Conservation (phyloP, 2,797 vertebrate species). For the Chromis chromis region DNA sequence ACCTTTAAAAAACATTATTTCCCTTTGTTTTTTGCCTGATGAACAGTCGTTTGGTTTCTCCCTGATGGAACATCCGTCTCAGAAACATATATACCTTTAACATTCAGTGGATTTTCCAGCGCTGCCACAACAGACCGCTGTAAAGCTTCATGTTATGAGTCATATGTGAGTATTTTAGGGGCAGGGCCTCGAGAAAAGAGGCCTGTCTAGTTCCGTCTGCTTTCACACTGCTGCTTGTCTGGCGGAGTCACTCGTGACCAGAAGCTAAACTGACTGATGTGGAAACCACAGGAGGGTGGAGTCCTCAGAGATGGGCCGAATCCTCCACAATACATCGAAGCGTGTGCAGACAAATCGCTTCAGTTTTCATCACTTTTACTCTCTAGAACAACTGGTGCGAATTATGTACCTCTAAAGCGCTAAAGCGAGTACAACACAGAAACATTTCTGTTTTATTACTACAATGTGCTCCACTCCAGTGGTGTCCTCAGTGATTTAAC, state of each 20-base stretch:
- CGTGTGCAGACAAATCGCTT: too few relatives aligned
- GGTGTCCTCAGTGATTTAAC: too few relatives aligned
- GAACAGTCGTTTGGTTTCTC: neutral
- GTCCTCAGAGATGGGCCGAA: neutral
- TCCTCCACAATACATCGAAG: too few relatives aligned
- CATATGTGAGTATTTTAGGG: conserved; percentile 16
- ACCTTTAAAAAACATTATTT: too few relatives aligned
- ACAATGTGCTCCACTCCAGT: too few relatives aligned
- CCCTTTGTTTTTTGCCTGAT: too few relatives aligned
- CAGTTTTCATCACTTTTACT: too few relatives aligned
- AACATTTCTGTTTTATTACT: too few relatives aligned
- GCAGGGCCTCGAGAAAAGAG: neutral
- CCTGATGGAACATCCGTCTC: neutral
- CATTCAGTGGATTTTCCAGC: neutral
- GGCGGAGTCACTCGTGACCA: neutral
- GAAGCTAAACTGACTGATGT: neutral
- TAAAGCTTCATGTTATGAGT: neutral
- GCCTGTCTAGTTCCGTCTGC: neutral
- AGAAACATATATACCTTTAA: neutral
- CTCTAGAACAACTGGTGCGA: too few relatives aligned
- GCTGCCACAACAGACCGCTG: conserved; percentile 1
- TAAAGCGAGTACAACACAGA: too few relatives aligned
- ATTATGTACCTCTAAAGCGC: too few relatives aligned
- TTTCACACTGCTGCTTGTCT: conserved; percentile 9
- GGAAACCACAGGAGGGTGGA: conserved; percentile 26